Evolutionary conservation across 2,888 invertebrate species (phyloP).

Genomic region (Ophioninae sp.): DNA sequence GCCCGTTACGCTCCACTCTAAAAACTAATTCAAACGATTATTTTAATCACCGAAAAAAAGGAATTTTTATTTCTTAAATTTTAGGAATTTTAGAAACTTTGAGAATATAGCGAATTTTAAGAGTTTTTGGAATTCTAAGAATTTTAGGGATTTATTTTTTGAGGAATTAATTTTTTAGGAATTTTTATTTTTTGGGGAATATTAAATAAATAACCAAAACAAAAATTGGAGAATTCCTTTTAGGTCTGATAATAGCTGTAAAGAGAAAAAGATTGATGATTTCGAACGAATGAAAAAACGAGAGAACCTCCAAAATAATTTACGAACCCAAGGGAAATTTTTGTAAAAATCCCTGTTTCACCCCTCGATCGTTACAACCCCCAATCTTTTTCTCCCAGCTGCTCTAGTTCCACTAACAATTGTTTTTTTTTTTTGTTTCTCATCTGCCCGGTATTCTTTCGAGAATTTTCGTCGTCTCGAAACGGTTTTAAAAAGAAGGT

Average conservation of each 20-base stretch:
- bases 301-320: conserved; percentile 9
- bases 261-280: no score
- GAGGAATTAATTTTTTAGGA: no score
- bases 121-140: no score
- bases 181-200: no score
- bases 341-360: conserved; percentile 45
- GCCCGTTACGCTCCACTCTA: conserved; percentile 52
- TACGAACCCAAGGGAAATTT: conserved; percentile 41
- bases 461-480: conserved; percentile 45
- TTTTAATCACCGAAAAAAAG: conserved; percentile 43
- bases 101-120: no score
- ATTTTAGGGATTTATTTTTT: no score
- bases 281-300: background rate
- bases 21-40: conserved; percentile 49
- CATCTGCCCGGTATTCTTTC: conserved; percentile 16
- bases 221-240: no score
- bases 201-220: no score
- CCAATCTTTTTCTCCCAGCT: conserved; percentile 49
- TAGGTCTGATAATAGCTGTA: no score
- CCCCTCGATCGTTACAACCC: conserved; percentile 35
- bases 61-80: no score
- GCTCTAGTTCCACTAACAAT: conserved; percentile 41
- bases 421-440: conserved; percentile 23
- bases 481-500: background rate
- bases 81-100: no score